Evolutionary conservation across 2,797 vertebrate species (phyloP), one percentile per base, ranked within the genome.

Genomic region (Lithobates sylvaticus): DNA sequence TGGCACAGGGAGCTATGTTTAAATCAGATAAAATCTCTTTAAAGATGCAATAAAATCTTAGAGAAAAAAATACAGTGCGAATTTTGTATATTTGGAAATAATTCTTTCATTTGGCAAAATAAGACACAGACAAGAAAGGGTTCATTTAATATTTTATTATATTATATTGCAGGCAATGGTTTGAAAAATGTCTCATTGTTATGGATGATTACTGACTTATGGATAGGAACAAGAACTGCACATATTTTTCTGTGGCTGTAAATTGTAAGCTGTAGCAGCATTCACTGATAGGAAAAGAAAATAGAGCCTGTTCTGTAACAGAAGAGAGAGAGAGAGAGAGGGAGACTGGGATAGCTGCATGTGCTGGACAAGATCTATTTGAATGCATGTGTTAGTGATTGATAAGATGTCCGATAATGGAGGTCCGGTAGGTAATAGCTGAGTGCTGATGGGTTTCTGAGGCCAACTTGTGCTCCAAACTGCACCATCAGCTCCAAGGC

Each of bases 21-120:
- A 88, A 92, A 93, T 93, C 13, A 68, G 86, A 93, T 89, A 92
- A 4, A 92, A 89, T 93, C 90, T 90, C 92, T 94, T 92, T 94
- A 94, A 94, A 61, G 92, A 96, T 96, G 96, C 96, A 97, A 97
- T 97, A 97, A 97, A 95, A 94, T 92, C 93, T 93, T 91, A 93
- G 93, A 96, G 93, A 93, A 84, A 93, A 93, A 50, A 27, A 64
- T 91, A 90, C 94, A 88, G 89, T 88, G 85, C 93, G 90, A 95
- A 91, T 94, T 36, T 95, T 91, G 93, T 94, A 92, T 94, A 95
- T 91, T 93, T 94, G 93, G 90, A 94, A 94, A 92, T 91, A 92
- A 92, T 90, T 12, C 1, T 15, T 29, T 67, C 65, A 67, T 27
- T 67, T 67, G 65, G 65, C 10, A 67, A 9, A 67, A 29, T 13